Conservation (phyloP, 2,113 vertebrate genomes). For the Poecile atricapillus region DNA sequence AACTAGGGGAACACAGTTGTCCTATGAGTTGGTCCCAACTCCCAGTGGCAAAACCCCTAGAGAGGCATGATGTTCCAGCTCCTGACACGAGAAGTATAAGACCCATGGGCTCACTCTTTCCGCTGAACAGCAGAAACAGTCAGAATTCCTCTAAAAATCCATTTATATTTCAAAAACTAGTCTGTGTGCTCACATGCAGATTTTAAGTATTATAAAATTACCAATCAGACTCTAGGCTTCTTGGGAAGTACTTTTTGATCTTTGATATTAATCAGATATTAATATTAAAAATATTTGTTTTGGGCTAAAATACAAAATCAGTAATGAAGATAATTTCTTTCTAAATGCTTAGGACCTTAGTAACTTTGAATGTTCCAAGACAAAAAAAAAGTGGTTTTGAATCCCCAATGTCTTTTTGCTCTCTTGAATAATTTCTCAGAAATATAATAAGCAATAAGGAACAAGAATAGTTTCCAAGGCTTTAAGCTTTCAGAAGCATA, state of each 20-base stretch:
- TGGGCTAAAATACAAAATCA: neutral
- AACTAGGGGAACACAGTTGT: fast-evolving
- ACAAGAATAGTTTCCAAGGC: neutral
- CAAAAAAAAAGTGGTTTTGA: neutral
- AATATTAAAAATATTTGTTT: neutral
- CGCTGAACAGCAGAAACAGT: neutral
- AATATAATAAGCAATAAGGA: neutral
- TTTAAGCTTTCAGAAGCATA: neutral
- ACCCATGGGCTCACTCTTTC: neutral
- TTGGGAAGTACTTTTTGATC: neutral
- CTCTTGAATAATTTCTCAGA: neutral
- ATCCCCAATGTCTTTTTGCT: neutral
- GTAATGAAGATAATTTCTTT: neutral
- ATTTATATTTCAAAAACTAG: neutral
- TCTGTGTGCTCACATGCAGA: neutral
- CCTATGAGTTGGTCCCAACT: neutral
- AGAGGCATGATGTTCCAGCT: neutral
- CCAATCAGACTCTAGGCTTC: neutral
- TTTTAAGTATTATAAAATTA: neutral
- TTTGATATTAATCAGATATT: neutral
- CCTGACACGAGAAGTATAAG: neutral
- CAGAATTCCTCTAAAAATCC: neutral
- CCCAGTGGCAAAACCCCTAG: neutral
- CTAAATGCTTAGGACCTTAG: neutral
- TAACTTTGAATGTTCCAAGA: neutral